Evolutionary conservation across 2,888 invertebrate genomes (phyloP).

Genomic region (Steinernema scapterisci): DNA sequence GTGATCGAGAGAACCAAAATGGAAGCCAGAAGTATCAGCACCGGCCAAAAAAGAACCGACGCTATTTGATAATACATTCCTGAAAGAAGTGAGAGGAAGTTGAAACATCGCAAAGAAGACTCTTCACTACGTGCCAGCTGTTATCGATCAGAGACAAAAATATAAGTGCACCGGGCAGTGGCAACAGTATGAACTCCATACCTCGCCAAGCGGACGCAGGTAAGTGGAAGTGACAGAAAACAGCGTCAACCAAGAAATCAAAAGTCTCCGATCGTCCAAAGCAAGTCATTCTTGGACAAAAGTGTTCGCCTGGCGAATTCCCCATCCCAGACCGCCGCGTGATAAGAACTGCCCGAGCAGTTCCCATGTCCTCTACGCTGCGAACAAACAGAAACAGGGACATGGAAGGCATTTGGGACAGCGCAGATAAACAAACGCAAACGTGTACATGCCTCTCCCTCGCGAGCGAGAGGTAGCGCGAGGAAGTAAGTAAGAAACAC

Average conservation of each 20-base stretch:
- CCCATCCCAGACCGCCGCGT: neutral
- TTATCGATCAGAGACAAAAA: neutral
- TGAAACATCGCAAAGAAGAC: neutral
- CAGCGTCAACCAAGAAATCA: no score
- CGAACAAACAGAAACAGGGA: neutral
- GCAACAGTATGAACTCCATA: no score
- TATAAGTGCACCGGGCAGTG: neutral
- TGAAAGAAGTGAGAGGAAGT: neutral
- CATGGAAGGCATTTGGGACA: neutral
- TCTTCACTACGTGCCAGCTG: neutral
- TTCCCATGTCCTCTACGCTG: neutral
- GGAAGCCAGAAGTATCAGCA: neutral
- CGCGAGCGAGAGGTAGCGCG: neutral
- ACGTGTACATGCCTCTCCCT: neutral
- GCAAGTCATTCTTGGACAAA: no score
- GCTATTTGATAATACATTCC: neutral
- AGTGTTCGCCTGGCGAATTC: no score
- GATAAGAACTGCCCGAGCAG: neutral
- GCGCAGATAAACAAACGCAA: neutral
- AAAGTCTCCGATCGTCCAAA: no score
- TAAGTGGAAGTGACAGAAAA: neutral
- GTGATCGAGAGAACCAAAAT: conserved; percentile 77
- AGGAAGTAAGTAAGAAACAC: neutral
- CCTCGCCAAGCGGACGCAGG: no score
- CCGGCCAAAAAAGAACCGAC: neutral